phyloP scores from a whole-genome alignment of 2,797 vertebrate species.

The Chelonia mydas region DNA sequence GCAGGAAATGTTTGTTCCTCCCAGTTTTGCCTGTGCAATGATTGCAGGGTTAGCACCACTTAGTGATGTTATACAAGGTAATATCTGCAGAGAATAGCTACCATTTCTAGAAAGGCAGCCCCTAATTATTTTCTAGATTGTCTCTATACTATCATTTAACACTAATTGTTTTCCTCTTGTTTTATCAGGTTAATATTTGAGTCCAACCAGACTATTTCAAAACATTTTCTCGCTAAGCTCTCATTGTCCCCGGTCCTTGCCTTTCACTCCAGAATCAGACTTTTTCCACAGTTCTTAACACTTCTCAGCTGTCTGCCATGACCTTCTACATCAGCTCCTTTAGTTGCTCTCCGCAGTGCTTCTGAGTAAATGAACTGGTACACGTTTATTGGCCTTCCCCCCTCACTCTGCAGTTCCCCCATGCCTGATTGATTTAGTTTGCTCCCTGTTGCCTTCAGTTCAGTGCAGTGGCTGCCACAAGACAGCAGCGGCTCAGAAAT shows the following conservation, averaged over 20 bases:
- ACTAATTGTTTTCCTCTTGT: neutral
- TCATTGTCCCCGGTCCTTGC: neutral
- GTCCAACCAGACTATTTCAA: neutral
- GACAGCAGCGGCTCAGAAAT: neutral
- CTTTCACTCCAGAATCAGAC: neutral
- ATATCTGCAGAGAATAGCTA: neutral
- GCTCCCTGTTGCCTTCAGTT: neutral
- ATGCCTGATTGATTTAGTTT: neutral
- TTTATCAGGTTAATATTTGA: neutral
- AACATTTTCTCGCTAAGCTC: neutral
- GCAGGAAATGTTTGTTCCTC: neutral
- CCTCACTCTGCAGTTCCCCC: neutral
- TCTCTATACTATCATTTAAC: neutral
- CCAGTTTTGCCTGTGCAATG: neutral
- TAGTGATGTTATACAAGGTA: neutral
- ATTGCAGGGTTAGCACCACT: neutral
- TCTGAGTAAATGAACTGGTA: neutral
- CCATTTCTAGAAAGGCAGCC: neutral
- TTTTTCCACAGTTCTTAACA: constrained; percentile 22
- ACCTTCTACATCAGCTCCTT: neutral
- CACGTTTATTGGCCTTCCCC: neutral
- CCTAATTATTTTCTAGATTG: neutral
- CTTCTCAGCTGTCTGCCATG: constrained; percentile 1
- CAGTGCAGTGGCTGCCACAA: neutral
- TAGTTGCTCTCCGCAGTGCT: neutral